Evolutionary conservation across 92 coral and sea anemone genomes (phyloP).

Genomic region (Virgularia gustaviana): DNA sequence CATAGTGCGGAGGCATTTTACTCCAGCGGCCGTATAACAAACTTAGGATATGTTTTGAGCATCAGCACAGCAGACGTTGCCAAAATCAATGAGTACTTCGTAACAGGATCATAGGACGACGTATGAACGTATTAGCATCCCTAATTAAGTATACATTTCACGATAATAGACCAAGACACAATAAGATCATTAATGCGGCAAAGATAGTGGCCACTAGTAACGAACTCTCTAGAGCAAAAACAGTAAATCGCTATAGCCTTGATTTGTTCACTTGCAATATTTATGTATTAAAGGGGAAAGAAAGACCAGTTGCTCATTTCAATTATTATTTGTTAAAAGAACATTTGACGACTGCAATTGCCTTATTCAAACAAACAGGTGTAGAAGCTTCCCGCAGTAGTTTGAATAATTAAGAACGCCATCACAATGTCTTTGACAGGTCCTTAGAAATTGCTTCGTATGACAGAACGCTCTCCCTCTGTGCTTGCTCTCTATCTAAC

Average conservation of each 20-base stretch:
- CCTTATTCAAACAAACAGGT: slow-evolving; percentile 2
- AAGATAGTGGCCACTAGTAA: no score
- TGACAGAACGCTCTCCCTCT: no score
- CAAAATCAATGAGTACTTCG: neutral
- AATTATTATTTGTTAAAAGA: neutral
- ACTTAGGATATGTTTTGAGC: neutral
- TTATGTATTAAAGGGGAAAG: neutral
- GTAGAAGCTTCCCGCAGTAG: slow-evolving; percentile 11
- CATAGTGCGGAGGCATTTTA: no score
- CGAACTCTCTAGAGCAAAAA: no score
- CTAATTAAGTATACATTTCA: slow-evolving; percentile 36
- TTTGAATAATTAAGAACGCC: slow-evolving; percentile 12
- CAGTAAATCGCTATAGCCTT: no score
- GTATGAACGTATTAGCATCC: slow-evolving; percentile 27
- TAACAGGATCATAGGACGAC: slow-evolving; percentile 8
- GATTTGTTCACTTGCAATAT: no score
- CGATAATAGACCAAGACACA: slow-evolving; percentile 4
- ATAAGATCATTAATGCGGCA: neutral
- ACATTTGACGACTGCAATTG: neutral
- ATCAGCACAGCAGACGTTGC: slow-evolving; percentile 11
- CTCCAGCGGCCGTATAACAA: no score
- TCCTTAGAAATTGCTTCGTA: no score
- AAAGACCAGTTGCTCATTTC: neutral
- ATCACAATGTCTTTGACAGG: slow-evolving; percentile 9
- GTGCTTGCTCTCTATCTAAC: no score